Percentiles rank a stretch among this genome's conserved stretches.
Evolutionary conservation across 1,140 invertebrate genomes (phyloP).

Genomic region (Drosophila pruinosa): DNA sequence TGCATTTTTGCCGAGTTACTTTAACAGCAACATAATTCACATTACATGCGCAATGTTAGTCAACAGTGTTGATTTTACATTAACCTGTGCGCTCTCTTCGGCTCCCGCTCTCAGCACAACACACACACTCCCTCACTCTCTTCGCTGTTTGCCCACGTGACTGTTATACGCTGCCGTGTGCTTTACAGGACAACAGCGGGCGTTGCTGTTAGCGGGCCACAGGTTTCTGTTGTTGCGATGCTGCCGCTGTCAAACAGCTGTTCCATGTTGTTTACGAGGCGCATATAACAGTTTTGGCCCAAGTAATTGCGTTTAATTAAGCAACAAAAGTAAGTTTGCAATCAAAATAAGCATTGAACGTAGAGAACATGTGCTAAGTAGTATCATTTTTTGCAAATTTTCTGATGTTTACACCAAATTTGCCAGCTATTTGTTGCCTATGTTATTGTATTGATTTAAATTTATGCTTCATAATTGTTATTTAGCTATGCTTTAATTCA

Average conservation of each 20-base stretch:
- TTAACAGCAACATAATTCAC: not conserved
- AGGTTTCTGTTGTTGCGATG: slow-evolving; percentile 52
- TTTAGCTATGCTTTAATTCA: not conserved
- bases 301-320: slow-evolving; percentile 17
- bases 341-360: not conserved
- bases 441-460: not conserved
- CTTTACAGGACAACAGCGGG: slow-evolving; percentile 16
- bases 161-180: slow-evolving; percentile 42
- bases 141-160: slow-evolving; percentile 19
- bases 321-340: not conserved
- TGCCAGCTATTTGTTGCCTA: not conserved
- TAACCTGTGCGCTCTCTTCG: not conserved
- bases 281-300: slow-evolving; percentile 27
- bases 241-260: slow-evolving; percentile 39
- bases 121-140: not conserved
- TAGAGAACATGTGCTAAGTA: no score
- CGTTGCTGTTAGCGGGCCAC: slow-evolving; percentile 57
- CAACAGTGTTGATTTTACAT: slow-evolving; percentile 1
- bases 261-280: slow-evolving; percentile 37
- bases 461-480: not conserved
- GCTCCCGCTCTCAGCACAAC: no score
- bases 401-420: no score
- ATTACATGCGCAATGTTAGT: slow-evolving; percentile 2
- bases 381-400: no score
- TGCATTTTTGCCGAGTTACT: not conserved